Percentiles rank a stretch among this genome's conserved stretches.
Evolutionary conservation across 2,797 vertebrate species (phyloP).

Genomic region (Cyprinella venusta): DNA sequence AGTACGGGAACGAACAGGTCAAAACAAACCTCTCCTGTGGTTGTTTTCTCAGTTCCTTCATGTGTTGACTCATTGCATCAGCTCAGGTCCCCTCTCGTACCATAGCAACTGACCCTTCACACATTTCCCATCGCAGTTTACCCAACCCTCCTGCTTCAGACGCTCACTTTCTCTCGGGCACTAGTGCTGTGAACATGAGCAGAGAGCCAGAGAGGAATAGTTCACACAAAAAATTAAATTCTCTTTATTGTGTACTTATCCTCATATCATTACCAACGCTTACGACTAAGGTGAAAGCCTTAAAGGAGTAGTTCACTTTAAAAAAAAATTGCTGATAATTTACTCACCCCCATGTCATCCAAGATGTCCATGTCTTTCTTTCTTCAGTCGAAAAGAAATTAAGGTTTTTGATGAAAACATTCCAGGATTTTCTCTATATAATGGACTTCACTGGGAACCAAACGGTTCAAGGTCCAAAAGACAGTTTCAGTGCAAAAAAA

Average conservation of each 20-base stretch:
- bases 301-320: too few species aligned
- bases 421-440: too few species aligned
- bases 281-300: too few species aligned
- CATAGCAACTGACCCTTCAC: slow-evolving; percentile 53
- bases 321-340: too few species aligned
- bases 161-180: background rate
- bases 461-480: too few species aligned
- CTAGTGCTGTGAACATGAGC: background rate
- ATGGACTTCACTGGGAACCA: too few species aligned
- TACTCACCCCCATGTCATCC: too few species aligned
- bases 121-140: slow-evolving; percentile 37
- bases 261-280: background rate
- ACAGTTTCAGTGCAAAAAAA: background rate
- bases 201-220: slow-evolving; percentile 7
- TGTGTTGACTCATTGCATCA: slow-evolving; percentile 42
- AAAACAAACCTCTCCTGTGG: background rate
- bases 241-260: background rate
- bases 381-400: too few species aligned
- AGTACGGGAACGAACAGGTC: background rate
- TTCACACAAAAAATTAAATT: background rate
- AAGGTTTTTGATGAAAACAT: too few species aligned
- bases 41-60: slow-evolving; percentile 23
- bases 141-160: background rate
- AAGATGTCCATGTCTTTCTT: too few species aligned
- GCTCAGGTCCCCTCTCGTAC: slow-evolving; percentile 2